These are phyloP conservation scores for Pseudococcus longispinus DNA, from an alignment of 2,888 invertebrate species.

Conservation along the genomic window DNA sequence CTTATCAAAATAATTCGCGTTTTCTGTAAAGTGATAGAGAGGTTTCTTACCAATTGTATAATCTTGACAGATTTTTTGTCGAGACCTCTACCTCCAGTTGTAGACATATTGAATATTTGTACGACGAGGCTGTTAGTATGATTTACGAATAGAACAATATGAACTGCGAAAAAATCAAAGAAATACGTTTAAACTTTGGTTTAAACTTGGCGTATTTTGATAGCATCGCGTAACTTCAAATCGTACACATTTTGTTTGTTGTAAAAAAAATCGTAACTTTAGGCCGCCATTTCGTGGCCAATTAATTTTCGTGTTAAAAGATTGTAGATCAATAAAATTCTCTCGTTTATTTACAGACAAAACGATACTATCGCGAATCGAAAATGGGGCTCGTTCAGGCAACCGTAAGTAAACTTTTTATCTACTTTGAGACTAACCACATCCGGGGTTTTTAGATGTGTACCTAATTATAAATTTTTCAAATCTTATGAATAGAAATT, in stretches of 20 bases:
- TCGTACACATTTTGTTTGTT: not conserved
- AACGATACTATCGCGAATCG: slow-evolving; percentile 69
- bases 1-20: not conserved
- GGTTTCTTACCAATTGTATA: not conserved
- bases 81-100: not conserved
- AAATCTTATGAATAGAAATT: too few species aligned
- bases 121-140: not conserved
- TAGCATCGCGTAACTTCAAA: not conserved
- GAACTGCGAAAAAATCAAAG: not conserved
- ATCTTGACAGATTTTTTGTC: not conserved
- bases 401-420: slow-evolving; percentile 58
- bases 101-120: not conserved
- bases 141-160: not conserved
- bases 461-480: too few species aligned
- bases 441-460: too few species aligned
- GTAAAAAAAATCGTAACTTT: not conserved
- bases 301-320: not conserved
- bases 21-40: not conserved
- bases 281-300: not conserved
- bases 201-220: not conserved
- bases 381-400: slow-evolving; percentile 68
- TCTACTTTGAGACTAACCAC: not conserved
- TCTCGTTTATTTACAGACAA: slow-evolving; percentile 63
- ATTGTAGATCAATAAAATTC: not conserved
- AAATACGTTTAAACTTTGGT: not conserved